Percentiles rank a stretch among this genome's conserved stretches.
These are phyloP conservation scores for Labeo calbasu DNA, from an alignment of 2,797 vertebrate genomes.

Conservation along the genomic window DNA sequence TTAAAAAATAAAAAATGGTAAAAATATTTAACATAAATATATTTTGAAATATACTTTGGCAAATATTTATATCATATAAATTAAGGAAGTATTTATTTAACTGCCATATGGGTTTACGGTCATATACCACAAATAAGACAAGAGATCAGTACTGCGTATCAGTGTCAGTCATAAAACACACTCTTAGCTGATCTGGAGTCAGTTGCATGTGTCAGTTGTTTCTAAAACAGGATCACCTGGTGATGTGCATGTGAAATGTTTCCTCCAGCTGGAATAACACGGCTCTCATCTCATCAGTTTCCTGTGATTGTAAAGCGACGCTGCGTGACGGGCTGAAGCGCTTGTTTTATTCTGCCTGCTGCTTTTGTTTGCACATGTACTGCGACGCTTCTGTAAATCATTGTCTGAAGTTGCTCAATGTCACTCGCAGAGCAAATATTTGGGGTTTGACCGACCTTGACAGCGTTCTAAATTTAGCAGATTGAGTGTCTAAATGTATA, in stretches of 20 bases:
- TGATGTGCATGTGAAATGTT: slow-evolving; percentile 1
- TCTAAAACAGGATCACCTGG: background rate
- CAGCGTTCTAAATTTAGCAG: slow-evolving; percentile 11
- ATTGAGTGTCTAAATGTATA: background rate
- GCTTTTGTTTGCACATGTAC: background rate
- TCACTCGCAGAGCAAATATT: slow-evolving; percentile 3
- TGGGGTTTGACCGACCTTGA: background rate
- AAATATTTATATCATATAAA: too few species aligned
- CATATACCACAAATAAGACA: background rate
- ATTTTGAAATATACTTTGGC: too few species aligned
- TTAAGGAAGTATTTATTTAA: too few species aligned
- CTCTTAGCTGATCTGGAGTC: background rate
- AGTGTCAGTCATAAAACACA: background rate
- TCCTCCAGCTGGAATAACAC: slow-evolving; percentile 13
- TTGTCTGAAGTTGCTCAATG: background rate
- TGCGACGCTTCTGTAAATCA: background rate
- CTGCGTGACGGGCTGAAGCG: background rate
- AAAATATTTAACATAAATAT: too few species aligned
- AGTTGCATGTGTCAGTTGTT: background rate
- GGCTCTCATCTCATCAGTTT: background rate
- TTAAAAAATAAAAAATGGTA: too few species aligned
- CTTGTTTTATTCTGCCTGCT: background rate
- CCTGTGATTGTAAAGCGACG: background rate
- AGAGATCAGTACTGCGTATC: background rate
- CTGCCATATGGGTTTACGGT: background rate